These are phyloP conservation scores for Anas platyrhynchos DNA, from an alignment of 2,113 vertebrate species.

Conservation along the genomic window DNA sequence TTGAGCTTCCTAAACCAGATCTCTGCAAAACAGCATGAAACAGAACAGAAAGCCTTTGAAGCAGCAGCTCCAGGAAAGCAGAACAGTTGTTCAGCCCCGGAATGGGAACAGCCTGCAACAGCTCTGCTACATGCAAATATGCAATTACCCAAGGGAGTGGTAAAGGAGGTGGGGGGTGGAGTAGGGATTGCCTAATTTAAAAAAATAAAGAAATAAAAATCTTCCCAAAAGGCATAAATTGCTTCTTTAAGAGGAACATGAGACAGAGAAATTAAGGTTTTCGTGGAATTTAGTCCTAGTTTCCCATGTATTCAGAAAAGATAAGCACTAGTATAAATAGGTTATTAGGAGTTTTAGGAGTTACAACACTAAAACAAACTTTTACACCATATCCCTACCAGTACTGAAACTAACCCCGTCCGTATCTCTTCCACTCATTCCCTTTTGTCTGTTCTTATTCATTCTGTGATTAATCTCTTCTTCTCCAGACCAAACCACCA, in stretches of 20 bases:
- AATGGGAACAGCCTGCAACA: not conserved
- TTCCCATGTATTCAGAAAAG: not conserved
- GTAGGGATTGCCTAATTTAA: slow-evolving; percentile 3
- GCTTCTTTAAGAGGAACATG: not conserved
- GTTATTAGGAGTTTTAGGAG: not conserved
- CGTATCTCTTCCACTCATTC: not conserved
- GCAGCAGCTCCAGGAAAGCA: not conserved
- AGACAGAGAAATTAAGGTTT: not conserved
- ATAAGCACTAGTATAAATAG: not conserved
- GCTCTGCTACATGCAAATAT: slow-evolving; percentile 6
- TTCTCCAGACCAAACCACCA: not conserved
- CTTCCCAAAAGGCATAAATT: not conserved
- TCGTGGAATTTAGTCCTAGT: not conserved
- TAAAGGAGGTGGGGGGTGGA: not conserved
- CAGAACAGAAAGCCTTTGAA: slow-evolving; percentile 17
- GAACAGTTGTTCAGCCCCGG: not conserved
- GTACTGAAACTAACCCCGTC: not conserved
- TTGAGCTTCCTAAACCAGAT: not conserved
- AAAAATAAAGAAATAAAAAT: not conserved
- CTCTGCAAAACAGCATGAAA: not conserved
- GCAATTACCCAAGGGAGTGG: not conserved
- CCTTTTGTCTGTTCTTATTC: not conserved
- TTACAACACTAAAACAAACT: not conserved
- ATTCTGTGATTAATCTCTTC: not conserved
- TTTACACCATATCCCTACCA: not conserved